Evolutionary conservation across 2,113 vertebrate species (phyloP).

Genomic region (Melanocharis versteri): DNA sequence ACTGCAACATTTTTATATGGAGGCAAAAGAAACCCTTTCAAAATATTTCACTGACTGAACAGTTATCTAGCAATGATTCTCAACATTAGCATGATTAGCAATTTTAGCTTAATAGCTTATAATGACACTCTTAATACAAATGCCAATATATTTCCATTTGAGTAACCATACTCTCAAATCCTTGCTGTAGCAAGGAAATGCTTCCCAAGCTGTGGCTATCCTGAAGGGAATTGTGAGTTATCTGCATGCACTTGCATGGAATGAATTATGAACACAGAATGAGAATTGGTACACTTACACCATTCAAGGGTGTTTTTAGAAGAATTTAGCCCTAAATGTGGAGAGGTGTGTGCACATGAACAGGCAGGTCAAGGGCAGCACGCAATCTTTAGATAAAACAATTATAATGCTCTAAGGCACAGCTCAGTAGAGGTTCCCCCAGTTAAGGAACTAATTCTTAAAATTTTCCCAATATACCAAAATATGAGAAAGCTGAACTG

Average conservation of each 20-base stretch:
- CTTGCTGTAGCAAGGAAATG: background rate
- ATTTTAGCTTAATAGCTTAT: constrained; percentile 10
- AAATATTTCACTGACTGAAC: constrained; percentile 11
- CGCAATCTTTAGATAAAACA: background rate
- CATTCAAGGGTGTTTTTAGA: background rate
- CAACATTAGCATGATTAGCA: background rate
- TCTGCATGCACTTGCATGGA: background rate
- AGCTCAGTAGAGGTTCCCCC: background rate
- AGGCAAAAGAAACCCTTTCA: background rate
- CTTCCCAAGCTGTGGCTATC: background rate
- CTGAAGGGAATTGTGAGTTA: background rate
- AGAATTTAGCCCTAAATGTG: background rate
- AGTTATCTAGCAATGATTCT: background rate
- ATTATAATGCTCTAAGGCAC: background rate
- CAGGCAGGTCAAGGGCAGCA: background rate
- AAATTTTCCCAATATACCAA: background rate
- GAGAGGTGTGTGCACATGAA: background rate
- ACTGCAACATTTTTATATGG: background rate
- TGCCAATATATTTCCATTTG: constrained; percentile 1
- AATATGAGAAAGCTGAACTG: background rate
- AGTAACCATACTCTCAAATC: background rate
- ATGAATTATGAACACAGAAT: background rate
- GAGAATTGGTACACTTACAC: background rate
- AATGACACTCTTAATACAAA: constrained; percentile 11
- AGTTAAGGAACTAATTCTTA: background rate